Evolutionary conservation across 2,888 invertebrate genomes (phyloP).

Genomic region (Dicycla oo): DNA sequence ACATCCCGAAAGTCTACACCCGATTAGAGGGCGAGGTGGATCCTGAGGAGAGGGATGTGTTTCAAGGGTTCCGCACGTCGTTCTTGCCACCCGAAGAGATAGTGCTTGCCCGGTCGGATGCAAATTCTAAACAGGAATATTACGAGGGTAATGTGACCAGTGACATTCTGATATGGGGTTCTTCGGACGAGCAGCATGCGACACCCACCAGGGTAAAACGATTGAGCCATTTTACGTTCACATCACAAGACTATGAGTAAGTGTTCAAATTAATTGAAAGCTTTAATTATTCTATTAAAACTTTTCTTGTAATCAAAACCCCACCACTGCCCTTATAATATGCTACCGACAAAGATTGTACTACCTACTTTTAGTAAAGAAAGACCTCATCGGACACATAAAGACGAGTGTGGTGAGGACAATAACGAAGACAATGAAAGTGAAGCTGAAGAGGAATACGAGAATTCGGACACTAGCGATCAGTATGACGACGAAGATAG

Average conservation of each 20-base stretch:
- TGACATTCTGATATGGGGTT: slow-evolving; percentile 79
- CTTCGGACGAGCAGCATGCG: slow-evolving; percentile 63
- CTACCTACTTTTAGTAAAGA: slow-evolving; percentile 63
- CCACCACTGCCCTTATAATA: background rate
- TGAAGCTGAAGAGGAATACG: slow-evolving; percentile 75
- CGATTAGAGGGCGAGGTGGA: slow-evolving; percentile 80
- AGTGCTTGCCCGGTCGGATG: slow-evolving; percentile 78
- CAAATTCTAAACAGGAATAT: slow-evolving; percentile 67
- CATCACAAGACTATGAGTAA: slow-evolving; percentile 80
- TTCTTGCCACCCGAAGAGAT: slow-evolving; percentile 90
- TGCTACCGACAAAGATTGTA: background rate
- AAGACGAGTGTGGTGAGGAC: slow-evolving; percentile 66
- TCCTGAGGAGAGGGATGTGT: slow-evolving; percentile 90
- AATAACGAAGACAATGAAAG: slow-evolving; percentile 65
- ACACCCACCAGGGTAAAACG: slow-evolving; percentile 80
- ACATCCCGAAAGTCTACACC: slow-evolving; percentile 81
- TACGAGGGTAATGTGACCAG: slow-evolving; percentile 78
- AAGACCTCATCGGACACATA: slow-evolving; percentile 52
- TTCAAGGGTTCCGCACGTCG: slow-evolving; percentile 91
- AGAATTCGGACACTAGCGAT: slow-evolving; percentile 70
- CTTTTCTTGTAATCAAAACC: background rate
- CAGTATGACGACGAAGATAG: slow-evolving; percentile 75
- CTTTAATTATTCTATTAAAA: background rate
- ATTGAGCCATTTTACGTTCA: slow-evolving; percentile 77
- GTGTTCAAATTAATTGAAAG: slow-evolving; percentile 58